Percentiles rank a stretch among this genome's conserved stretches.
Conservation (phyloP, 37 sponge, comb jelly and placozoan species). For the Trichoplax adhaerens region DNA sequence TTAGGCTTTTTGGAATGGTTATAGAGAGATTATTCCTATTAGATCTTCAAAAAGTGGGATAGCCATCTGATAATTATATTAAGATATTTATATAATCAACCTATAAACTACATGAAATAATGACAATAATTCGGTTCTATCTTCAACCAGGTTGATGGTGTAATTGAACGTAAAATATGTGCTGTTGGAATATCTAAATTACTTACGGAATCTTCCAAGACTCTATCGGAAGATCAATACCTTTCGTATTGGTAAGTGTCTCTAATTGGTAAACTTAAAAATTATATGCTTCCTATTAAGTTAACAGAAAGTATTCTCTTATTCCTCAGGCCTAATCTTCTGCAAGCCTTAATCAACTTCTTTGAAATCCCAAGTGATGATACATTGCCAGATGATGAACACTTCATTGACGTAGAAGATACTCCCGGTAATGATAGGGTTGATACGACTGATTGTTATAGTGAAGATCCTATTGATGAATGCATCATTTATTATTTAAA, state of each 20-base stretch:
- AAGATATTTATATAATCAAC: not conserved
- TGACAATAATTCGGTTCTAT: not conserved
- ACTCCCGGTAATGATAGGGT: slow-evolving; percentile 23
- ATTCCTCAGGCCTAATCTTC: slow-evolving; percentile 34
- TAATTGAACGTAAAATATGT: slow-evolving; percentile 71
- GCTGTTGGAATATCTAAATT: slow-evolving; percentile 89
- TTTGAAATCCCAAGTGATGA: slow-evolving; percentile 83
- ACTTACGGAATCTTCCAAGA: slow-evolving; percentile 75
- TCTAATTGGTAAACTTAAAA: not conserved
- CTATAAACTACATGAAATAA: not conserved
- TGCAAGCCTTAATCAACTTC: slow-evolving; percentile 59
- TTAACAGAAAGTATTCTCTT: not conserved
- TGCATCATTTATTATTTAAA: not conserved
- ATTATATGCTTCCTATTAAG: not conserved
- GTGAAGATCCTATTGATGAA: not conserved
- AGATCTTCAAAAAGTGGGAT: slow-evolving; percentile 74
- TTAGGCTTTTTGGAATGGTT: slow-evolving; percentile 75
- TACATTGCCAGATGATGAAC: slow-evolving; percentile 68
- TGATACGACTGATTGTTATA: too few relatives aligned
- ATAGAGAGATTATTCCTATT: slow-evolving; percentile 73
- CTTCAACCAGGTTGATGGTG: slow-evolving; percentile 25
- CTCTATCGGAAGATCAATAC: slow-evolving; percentile 40
- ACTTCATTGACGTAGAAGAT: slow-evolving; percentile 91
- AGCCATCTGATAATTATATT: not conserved
- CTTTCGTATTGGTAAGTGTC: not conserved